Evolutionary conservation across 2,888 invertebrate species (phyloP).

Genomic region (Eristalis pertinax): DNA sequence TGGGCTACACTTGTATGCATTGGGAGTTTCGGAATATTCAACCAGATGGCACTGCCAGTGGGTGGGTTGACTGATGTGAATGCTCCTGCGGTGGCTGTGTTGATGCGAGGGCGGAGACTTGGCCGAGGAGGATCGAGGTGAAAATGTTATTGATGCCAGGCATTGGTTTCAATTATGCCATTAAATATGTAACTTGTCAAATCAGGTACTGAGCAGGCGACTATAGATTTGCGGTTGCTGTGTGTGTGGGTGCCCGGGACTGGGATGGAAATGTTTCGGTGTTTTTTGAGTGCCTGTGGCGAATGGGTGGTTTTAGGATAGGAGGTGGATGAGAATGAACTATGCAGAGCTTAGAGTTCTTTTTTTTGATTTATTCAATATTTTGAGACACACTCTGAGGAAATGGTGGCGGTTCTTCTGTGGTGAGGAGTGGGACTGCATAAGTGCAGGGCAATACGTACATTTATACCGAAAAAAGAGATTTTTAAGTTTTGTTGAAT

Average conservation of each 20-base stretch:
- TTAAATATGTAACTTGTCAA: conserved; percentile 58
- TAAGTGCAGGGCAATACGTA: too few species aligned
- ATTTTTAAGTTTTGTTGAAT: too few species aligned
- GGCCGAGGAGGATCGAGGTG: neutral
- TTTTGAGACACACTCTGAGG: too few species aligned
- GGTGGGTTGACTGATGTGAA: neutral
- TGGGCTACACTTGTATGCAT: neutral
- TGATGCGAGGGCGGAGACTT: neutral
- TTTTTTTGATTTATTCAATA: too few species aligned
- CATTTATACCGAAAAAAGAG: too few species aligned
- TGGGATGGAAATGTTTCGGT: neutral
- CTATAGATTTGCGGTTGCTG: conserved; percentile 25
- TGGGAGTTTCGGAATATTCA: neutral
- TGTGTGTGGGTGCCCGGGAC: too few species aligned
- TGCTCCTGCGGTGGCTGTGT: neutral
- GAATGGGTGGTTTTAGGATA: neutral
- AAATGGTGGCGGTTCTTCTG: too few species aligned
- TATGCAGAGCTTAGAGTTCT: too few species aligned
- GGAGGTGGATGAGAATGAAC: too few species aligned
- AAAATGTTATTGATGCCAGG: conserved; percentile 38
- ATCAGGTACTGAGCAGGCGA: conserved; percentile 50
- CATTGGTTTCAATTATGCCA: conserved; percentile 42
- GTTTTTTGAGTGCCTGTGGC: neutral
- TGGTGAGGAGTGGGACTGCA: too few species aligned
- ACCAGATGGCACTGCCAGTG: neutral